Percentiles rank a stretch among this genome's conserved stretches.
These are phyloP conservation scores for Choreutis nemorana DNA, from an alignment of 2,888 invertebrate species.

Conservation along the genomic window DNA sequence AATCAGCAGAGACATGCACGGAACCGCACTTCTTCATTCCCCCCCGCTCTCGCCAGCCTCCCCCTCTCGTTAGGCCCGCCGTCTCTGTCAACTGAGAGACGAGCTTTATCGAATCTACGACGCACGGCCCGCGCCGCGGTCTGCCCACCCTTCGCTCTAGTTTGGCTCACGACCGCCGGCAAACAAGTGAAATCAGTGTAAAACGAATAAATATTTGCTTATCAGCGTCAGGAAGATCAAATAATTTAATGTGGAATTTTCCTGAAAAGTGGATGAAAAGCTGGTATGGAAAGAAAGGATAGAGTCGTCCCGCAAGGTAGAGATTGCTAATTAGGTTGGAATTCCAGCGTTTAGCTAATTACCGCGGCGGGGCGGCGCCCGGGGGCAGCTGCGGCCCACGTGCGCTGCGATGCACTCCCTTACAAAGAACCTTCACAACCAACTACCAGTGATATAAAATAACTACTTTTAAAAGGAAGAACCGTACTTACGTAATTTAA, in stretches of 20 bases:
- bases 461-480: too few relatives aligned
- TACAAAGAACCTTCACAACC: too few relatives aligned
- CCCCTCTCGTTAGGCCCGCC: conserved; percentile 41
- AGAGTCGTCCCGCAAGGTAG: background rate
- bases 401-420: conserved; percentile 22
- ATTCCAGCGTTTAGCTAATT: conserved; percentile 51
- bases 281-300: too few relatives aligned
- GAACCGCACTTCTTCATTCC: conserved; percentile 64
- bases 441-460: too few relatives aligned
- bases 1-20: conserved; percentile 67
- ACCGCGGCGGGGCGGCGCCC: conserved; percentile 24
- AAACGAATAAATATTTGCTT: conserved; percentile 45
- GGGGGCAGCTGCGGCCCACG: conserved; percentile 45
- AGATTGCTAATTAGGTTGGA: conserved; percentile 40
- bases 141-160: conserved; percentile 56
- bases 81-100: conserved; percentile 64
- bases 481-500: too few relatives aligned
- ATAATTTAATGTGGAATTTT: background rate
- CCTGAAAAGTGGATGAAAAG: too few relatives aligned
- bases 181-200: conserved; percentile 61
- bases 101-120: conserved; percentile 66
- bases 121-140: conserved; percentile 60
- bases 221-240: conserved; percentile 13
- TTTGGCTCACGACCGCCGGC: conserved; percentile 54
- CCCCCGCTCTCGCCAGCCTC: conserved; percentile 20